Base-by-base conservation (phyloP, 2,797 vertebrate species). In the Neosilurus mollespiculum region DNA sequence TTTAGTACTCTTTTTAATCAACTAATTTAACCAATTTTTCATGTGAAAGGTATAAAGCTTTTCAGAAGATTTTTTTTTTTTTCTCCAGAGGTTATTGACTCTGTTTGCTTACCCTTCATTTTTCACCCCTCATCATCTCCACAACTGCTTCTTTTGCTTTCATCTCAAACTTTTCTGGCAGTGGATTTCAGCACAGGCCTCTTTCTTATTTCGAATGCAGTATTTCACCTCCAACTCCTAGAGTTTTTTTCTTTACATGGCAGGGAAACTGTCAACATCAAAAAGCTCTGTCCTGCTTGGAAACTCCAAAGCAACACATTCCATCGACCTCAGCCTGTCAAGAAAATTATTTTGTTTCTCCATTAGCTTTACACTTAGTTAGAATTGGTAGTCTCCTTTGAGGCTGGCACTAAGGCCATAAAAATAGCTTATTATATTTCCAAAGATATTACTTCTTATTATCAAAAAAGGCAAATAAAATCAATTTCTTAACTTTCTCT, bases 301-400 rank as follows among this genome's bases (percentile, higher is more conserved):
- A 88, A 90, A 88, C 88, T 89, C 87, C 82, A 87, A 92, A 91
- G 89, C 86, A 83, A 34, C 49, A 59, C 89, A 90, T 92, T 92
- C 88, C 87, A 88, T 90, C 67, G 64, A 59, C 51, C 62, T 78
- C 79, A 81, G 73, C 26, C 70, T 62, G 62, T 64, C 0, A 71
- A 58, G 78, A 72, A 81, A 83, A 87, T 72, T 64, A 54, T 78
- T 87, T 76, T 73, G 80, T 85, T 88, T 56, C 2, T 16, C 89
- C 93, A 91, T 93, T 91, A 87, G 53, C 85, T 94, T 93, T 92
- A 83, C 90, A 87, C 78, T 90, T 92, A 89, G 94, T 94, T 94
- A 87, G 79, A 93, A 90, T 91, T 91, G 89, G 91, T 82, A 90
- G 86, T 58, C 58, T 84, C 89, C 89, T 92, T 88, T 91, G 86